These are phyloP conservation scores for Hassar affinis DNA, from an alignment of 2,113 vertebrate species.

Conservation along the genomic window DNA sequence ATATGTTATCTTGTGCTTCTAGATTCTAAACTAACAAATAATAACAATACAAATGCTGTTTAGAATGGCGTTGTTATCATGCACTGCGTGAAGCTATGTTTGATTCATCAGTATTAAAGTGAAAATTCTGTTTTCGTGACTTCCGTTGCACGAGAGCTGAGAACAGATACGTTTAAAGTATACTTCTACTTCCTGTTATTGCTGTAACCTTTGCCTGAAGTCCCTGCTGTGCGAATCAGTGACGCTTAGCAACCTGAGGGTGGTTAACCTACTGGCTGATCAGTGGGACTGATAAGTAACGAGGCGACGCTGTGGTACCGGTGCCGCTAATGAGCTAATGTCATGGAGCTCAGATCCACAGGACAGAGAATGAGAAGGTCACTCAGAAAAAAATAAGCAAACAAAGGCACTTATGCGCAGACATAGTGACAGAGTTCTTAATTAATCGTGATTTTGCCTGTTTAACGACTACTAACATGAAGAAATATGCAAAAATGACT, in stretches of 20 bases:
- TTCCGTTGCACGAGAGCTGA: not conserved
- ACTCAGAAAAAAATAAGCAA: conserved; percentile 5
- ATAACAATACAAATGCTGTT: not conserved
- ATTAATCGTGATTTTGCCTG: conserved; percentile 4
- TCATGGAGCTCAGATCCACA: conserved; percentile 45
- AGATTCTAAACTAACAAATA: not conserved
- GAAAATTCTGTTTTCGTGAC: not conserved
- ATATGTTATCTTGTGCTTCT: not conserved
- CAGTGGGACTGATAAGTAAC: conserved; percentile 41
- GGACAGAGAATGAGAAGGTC: conserved; percentile 53
- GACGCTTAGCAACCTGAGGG: conserved; percentile 51
- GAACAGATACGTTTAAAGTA: not conserved
- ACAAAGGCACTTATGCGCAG: not conserved
- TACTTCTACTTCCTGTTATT: conserved; percentile 35
- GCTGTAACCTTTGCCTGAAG: conserved; percentile 47
- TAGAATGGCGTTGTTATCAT: not conserved
- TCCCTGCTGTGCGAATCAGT: conserved; percentile 43
- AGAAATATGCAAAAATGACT: not conserved
- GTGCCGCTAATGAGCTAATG: conserved; percentile 55
- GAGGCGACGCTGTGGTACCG: conserved; percentile 29
- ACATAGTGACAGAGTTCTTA: not conserved
- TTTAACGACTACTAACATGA: conserved; percentile 1
- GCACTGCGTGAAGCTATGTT: not conserved
- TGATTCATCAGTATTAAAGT: not conserved
- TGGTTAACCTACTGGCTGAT: conserved; percentile 47